A percentile compares a stretch with the other conserved stretches of the same genome.
Evolutionary conservation across 2,797 vertebrate genomes (phyloP).

Genomic region (Microctenopoma steveboyesi): DNA sequence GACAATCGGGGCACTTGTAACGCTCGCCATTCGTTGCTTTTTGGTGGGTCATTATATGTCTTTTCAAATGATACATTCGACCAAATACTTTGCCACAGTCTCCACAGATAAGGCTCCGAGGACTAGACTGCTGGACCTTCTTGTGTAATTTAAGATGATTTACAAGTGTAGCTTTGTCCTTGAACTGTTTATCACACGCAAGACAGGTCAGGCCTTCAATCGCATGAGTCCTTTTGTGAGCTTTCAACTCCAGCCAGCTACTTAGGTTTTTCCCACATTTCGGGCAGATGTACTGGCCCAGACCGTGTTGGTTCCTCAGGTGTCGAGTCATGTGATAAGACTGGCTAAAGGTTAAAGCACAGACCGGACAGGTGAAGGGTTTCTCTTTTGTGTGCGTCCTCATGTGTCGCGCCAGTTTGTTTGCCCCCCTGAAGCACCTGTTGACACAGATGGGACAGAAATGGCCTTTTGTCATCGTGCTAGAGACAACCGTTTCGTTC

Average conservation of each 20-base stretch:
- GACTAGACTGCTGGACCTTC: constrained; percentile 38
- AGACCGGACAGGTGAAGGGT: constrained; percentile 72
- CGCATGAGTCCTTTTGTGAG: constrained; percentile 64
- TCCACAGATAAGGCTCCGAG: constrained; percentile 55
- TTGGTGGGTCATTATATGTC: constrained; percentile 68
- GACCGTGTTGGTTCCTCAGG: constrained; percentile 66
- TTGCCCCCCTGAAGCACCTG: constrained; percentile 64
- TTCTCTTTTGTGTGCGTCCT: constrained; percentile 78
- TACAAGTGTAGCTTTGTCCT: constrained; percentile 48
- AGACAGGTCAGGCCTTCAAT: constrained; percentile 56
- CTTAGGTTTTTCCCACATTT: constrained; percentile 60
- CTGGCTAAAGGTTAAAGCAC: constrained; percentile 70
- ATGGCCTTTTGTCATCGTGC: constrained; percentile 44
- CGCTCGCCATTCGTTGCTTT: constrained; percentile 48
- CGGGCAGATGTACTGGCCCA: constrained; percentile 64
- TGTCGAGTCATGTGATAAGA: constrained; percentile 79
- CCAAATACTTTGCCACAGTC: constrained; percentile 75
- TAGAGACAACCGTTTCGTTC: not conserved
- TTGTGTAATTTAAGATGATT: constrained; percentile 67
- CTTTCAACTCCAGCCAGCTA: constrained; percentile 68
- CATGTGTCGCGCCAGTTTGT: constrained; percentile 78
- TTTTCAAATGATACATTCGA: constrained; percentile 69
- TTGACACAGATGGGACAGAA: constrained; percentile 67
- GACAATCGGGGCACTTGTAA: constrained; percentile 69
- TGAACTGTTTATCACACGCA: constrained; percentile 67